phyloP scores from a whole-genome alignment of 2,113 vertebrate genomes.

The Eleginops maclovinus region DNA sequence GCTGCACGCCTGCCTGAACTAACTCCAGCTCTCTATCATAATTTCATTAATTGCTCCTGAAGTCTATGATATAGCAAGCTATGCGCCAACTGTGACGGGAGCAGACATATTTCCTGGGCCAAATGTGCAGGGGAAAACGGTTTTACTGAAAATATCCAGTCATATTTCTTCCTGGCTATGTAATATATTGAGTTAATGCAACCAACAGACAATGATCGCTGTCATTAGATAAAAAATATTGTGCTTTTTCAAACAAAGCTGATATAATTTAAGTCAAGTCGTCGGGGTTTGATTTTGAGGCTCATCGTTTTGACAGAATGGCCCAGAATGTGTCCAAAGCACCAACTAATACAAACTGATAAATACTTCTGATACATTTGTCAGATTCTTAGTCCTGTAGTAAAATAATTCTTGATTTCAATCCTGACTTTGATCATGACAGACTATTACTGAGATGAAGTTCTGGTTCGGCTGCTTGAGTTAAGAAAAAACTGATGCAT shows the following conservation, averaged over 20 bases:
- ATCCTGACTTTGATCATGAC: too few relatives aligned
- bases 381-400: too few relatives aligned
- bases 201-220: slow-evolving; percentile 9
- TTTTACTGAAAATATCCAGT: slow-evolving; percentile 44
- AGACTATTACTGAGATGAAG: too few relatives aligned
- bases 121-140: slow-evolving; percentile 61
- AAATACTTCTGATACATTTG: too few relatives aligned
- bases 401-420: too few relatives aligned
- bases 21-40: slow-evolving; percentile 76
- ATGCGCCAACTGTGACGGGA: slow-evolving; percentile 67
- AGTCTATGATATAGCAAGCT: slow-evolving; percentile 73
- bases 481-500: too few relatives aligned
- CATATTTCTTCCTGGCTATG: slow-evolving; percentile 30
- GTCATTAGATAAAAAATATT: background rate
- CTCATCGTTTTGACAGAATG: too few relatives aligned
- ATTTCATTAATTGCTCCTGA: slow-evolving; percentile 80
- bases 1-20: slow-evolving; percentile 74
- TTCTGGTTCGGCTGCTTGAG: too few relatives aligned
- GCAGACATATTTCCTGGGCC: slow-evolving; percentile 59
- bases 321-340: too few relatives aligned
- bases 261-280: background rate
- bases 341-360: too few relatives aligned
- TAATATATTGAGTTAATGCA: slow-evolving; percentile 41
- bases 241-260: background rate
- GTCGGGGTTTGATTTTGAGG: too few relatives aligned